Percentiles rank a stretch among this genome's conserved stretches.
Evolutionary conservation across 2,888 invertebrate species (phyloP).

Genomic region (Drosophila mayaguana): DNA sequence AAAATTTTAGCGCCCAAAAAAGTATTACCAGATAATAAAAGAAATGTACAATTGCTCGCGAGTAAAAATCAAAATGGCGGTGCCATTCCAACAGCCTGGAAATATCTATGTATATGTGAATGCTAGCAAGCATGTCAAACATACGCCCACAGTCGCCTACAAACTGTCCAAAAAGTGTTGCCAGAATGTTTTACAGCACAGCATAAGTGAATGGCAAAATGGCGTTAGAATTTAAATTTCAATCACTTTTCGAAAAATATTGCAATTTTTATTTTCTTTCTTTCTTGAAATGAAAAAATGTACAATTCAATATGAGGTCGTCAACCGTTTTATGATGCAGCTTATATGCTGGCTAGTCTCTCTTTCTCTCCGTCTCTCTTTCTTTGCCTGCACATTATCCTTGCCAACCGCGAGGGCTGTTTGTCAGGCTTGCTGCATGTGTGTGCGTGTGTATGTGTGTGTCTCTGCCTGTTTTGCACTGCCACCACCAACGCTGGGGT

Average conservation of each 20-base stretch:
- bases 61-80: slow-evolving; percentile 30
- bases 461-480: slow-evolving; percentile 49
- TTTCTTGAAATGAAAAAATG: slow-evolving; percentile 1
- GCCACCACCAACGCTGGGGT: slow-evolving; percentile 70
- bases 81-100: slow-evolving; percentile 18
- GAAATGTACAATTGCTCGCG: background rate
- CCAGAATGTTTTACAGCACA: slow-evolving; percentile 42
- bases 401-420: slow-evolving; percentile 50
- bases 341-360: slow-evolving; percentile 21
- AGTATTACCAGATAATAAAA: background rate
- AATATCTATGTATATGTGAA: slow-evolving; percentile 1
- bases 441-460: slow-evolving; percentile 11
- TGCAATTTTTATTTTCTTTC: background rate
- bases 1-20: slow-evolving; percentile 1
- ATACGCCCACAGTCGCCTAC: slow-evolving; percentile 1
- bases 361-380: slow-evolving; percentile 15
- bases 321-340: slow-evolving; percentile 74
- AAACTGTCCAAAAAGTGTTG: slow-evolving; percentile 40
- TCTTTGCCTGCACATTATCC: slow-evolving; percentile 37
- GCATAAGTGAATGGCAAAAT: slow-evolving; percentile 41
- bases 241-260: background rate
- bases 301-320: slow-evolving; percentile 53
- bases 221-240: background rate
- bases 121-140: slow-evolving; percentile 17
- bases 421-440: slow-evolving; percentile 29